Conservation (phyloP, 1,140 invertebrate genomes). For the Lethrus apterus region DNA sequence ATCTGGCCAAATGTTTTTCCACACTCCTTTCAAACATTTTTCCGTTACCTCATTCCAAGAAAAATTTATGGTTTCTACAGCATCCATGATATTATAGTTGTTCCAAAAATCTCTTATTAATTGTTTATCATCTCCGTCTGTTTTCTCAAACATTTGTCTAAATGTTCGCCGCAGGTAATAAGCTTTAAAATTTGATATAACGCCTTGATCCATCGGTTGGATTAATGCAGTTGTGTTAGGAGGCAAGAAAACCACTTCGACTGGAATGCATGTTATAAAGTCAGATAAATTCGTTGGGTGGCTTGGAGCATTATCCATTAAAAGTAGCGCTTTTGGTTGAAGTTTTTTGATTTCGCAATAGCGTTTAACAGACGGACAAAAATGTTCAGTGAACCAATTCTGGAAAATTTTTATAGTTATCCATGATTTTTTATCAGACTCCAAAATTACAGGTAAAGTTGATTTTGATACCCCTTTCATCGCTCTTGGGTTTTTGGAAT, state of each 20-base stretch:
- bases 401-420: conserved; percentile 39
- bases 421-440: conserved; percentile 41
- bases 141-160: conserved; percentile 14
- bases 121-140: conserved; percentile 18
- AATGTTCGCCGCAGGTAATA: conserved; percentile 33
- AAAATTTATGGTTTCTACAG: conserved; percentile 22
- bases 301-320: conserved; percentile 39
- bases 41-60: conserved; percentile 27
- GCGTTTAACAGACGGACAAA: conserved; percentile 26
- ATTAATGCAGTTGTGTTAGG: conserved; percentile 36
- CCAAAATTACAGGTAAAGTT: conserved; percentile 39
- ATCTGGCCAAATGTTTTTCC: conserved; percentile 26
- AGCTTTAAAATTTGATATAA: conserved; percentile 38
- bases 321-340: conserved; percentile 31
- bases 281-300: conserved; percentile 14
- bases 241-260: conserved; percentile 32
- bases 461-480: conserved; percentile 30
- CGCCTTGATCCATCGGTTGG: conserved; percentile 40
- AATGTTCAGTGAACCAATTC: conserved; percentile 38
- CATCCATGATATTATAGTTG: conserved; percentile 25
- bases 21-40: conserved; percentile 28
- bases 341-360: neutral
- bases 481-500: conserved; percentile 38
- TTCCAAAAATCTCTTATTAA: conserved; percentile 23
- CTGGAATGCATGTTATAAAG: conserved; percentile 14